Evolutionary conservation across 2,888 invertebrate species (phyloP), one percentile per base, ranked within the genome.

Genomic region (Thera obeliscata): DNA sequence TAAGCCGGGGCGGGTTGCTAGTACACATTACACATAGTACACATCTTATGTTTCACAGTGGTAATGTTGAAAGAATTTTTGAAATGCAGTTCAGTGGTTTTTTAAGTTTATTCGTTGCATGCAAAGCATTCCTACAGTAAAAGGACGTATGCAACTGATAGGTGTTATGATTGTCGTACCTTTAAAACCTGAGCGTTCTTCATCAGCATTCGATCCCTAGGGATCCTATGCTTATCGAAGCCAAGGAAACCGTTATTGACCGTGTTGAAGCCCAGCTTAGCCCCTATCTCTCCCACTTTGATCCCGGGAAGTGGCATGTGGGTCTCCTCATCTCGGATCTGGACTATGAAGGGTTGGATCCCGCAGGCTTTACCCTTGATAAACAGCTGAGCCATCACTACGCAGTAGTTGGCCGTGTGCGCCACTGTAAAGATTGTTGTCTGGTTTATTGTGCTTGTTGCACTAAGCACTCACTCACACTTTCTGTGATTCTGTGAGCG

Each of bases 231-330:
- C 77, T 98, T 94, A 56, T 98, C 95, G 69, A 99, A 96, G 0
- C 97, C 97, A 65, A 99, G 93, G 86, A 97, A 99, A 0, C 99
- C 99, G 86, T 99, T 99, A 84, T 99, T 99, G 2, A 96, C 96
- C 0, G 95, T 95, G 80, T 97, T 97, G 95, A 97, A 98, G 3
- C 98, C 98, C 46, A 99, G 93, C 83, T 99, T 99, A 0, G 97
- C 96, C 0, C 99, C 99, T 73, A 99, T 98, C 88, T 99, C 99
- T 0, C 99, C 99, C 66, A 99, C 95, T 82, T 96, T 97, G 64
- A 99, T 96, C 80, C 98, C 98, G 5, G 96, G 95, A 78, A 99
- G 81, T 0, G 98, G 98, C 85, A 95, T 91, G 80, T 99, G 98
- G 0, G 98, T 98, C n/a, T 98, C 96, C 83, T 97, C 96, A 78